Base-by-base conservation (phyloP, 2,797 vertebrate genomes). In the Protosalanx chinensis region DNA sequence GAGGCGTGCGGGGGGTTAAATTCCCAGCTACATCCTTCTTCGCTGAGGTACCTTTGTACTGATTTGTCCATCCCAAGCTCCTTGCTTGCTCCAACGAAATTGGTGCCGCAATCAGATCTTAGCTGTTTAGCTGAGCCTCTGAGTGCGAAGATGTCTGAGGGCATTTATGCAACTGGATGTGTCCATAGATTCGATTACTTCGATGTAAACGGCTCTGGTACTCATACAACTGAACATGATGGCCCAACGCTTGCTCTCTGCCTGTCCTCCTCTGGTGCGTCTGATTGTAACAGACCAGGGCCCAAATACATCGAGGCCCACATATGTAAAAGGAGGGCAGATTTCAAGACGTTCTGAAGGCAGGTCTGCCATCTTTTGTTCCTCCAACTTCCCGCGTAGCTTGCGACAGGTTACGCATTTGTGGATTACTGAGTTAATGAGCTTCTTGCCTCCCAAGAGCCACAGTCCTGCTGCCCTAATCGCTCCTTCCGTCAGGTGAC, bases 321-420 rank as follows among this genome's bases (percentile, higher is more conserved):
- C 65, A 51, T 53, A 4, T 2, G 41, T 51, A 46, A 69, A 69
- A 7, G 67, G 56, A 60, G 67, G 32, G 18, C 32, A 69, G n/a
- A 56, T 35, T 8, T 41, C 58, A 6, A 79, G 72, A 2, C 72
- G 65, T 30, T 79, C 71, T 0, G 53, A 3, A 0, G 78, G 79
- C 16, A 77, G 53, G n/a, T 81, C 69, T 12, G 62, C 71, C 73
- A 79, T 76, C 15, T 65, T 70, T 27, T 72, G 74, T 3, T 72
- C 46, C 20, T 76, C 3, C 2, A 57, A 23, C 23, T 27, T 27
- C 23, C 33, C 30, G 13, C 23, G 23, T 27, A 71, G 41, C 18
- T 53, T 79, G 1, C 32, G 23, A 30, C 70, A 77, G 3, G 57
- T 60, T 12, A 76, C 46, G 46, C 74, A 75, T 23, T 63, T 32